Percentiles rank a stretch among this genome's conserved stretches.
These are phyloP conservation scores for Oreochromis tanganicae DNA, from an alignment of 2,113 vertebrate species.

Conservation along the genomic window DNA sequence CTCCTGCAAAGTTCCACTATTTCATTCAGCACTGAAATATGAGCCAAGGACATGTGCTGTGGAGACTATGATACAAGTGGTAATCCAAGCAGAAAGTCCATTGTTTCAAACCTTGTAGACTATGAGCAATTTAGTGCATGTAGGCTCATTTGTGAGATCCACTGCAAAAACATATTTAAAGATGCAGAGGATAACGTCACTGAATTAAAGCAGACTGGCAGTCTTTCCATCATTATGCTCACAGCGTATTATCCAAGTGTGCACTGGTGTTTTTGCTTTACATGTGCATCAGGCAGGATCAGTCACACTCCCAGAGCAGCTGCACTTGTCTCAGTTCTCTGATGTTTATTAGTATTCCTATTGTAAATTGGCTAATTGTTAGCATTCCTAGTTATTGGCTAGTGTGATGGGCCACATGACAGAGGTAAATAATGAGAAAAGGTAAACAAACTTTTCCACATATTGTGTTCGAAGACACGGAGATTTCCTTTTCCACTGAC, in stretches of 20 bases:
- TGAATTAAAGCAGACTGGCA: not conserved
- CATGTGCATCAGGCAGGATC: not conserved
- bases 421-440: not conserved
- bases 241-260: not conserved
- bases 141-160: conserved; percentile 3
- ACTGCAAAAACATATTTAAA: not conserved
- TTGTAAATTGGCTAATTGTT: conserved; percentile 4
- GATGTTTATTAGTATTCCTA: not conserved
- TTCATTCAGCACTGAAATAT: conserved; percentile 47
- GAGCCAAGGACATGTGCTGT: conserved; percentile 42
- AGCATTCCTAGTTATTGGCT: not conserved
- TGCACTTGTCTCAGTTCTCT: not conserved
- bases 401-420: not conserved
- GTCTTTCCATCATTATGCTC: not conserved
- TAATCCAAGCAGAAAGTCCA: not conserved
- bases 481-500: not conserved
- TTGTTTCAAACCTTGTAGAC: not conserved
- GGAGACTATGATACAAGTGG: not conserved
- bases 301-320: not conserved
- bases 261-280: not conserved
- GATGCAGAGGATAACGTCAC: not conserved
- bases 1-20: conserved; percentile 59
- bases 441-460: not conserved
- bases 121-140: not conserved
- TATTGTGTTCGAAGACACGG: not conserved